Base-by-base conservation (phyloP, 2,113 vertebrate genomes). In the Notarius quadriscutis region DNA sequence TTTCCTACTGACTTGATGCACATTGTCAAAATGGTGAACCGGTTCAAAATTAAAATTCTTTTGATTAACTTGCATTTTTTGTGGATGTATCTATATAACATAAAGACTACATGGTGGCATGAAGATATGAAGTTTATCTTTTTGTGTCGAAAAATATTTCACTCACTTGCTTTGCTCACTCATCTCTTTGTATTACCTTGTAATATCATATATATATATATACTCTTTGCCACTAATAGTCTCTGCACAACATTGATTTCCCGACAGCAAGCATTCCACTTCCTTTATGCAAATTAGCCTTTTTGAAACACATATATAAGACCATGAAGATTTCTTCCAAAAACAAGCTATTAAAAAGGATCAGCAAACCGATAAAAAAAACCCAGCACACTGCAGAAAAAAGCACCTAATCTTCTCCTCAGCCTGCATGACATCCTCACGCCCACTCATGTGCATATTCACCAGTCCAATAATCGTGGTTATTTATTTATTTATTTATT, bases 401-500 rank as follows among this genome's bases (percentile, higher is more conserved):
- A 27, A 53, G 34, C 11, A 58, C 27, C 41, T 65, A 71, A 30
- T 78, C 53, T 30, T 72, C 11, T 72, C 53, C 1, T 30, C 34
- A 74, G 79, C 69, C 51, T 75, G 57, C 78, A 77, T 74, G 62
- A 58, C 85, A 86, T 69, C 57, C 83, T 77, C 72, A 71, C 27
- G 10, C 60, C 57, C 71, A 89, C 65, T 89, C 62, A 69, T 82
- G 75, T 58, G 17, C 82, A 60, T 20, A 74, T 18, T 81, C 22
- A 48, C 60, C 75, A 80, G 63, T 79, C 69, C 85, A 87, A 74
- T 81, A 53, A 69, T 82, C 77, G 55, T 48, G 53, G 57, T 62
- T 81, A 62, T 80, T 80, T 78, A 83, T 89, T 86, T 90, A 89
- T 92, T 91, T 83, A 84, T 89, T 87, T 90, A 89, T 93, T 91